Evolutionary conservation across 2,113 vertebrate genomes (phyloP).

Genomic region (Phaethornis superciliosus): DNA sequence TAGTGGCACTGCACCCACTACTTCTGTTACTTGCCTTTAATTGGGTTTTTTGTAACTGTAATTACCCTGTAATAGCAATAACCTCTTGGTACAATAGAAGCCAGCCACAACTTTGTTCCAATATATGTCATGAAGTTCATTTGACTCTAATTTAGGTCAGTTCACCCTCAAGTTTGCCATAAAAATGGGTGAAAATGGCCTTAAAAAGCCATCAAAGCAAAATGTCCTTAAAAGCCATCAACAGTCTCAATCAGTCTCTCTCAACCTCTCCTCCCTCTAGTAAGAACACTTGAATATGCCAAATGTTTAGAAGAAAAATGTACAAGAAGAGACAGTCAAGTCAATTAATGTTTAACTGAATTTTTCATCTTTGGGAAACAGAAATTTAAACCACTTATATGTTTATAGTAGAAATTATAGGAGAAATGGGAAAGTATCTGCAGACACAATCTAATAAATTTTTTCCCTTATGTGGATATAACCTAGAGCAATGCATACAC

Average conservation of each 20-base stretch:
- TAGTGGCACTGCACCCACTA: too few species aligned
- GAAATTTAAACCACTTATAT: not conserved
- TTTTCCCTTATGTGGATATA: not conserved
- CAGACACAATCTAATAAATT: slow-evolving; percentile 5
- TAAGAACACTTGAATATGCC: not conserved
- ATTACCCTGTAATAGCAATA: not conserved
- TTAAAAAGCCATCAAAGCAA: not conserved
- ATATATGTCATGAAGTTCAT: not conserved
- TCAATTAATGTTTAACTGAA: not conserved
- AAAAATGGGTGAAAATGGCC: not conserved
- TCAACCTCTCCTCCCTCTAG: not conserved
- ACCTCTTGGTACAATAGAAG: not conserved
- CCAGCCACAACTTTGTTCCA: not conserved
- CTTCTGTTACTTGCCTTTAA: not conserved
- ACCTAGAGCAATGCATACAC: not conserved
- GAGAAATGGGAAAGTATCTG: not conserved
- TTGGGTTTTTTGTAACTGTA: too few species aligned
- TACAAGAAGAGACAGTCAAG: not conserved
- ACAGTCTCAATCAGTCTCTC: not conserved
- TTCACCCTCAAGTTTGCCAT: not conserved
- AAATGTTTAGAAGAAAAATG: not conserved
- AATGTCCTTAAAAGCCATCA: not conserved
- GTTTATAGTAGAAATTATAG: slow-evolving; percentile 31
- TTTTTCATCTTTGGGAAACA: not conserved
- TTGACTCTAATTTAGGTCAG: not conserved